These are phyloP conservation scores for Acanthosepion lycidas DNA, from an alignment of 2,888 invertebrate species.

Conservation along the genomic window DNA sequence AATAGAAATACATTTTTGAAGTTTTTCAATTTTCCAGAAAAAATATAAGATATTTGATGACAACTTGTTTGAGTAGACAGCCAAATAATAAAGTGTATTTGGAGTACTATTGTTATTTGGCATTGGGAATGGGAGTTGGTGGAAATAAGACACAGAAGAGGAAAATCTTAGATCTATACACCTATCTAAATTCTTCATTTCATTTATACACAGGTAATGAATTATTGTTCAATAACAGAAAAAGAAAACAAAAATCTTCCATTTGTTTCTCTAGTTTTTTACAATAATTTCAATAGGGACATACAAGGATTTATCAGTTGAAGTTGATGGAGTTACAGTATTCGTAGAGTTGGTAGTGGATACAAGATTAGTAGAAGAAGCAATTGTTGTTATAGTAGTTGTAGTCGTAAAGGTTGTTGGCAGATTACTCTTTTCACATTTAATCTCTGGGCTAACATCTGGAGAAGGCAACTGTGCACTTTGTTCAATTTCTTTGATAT, in stretches of 20 bases:
- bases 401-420: neutral
- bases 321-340: neutral
- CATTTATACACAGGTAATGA: neutral
- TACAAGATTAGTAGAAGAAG: neutral
- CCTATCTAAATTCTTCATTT: neutral
- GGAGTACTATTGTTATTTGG: neutral
- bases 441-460: neutral
- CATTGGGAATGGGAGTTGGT: neutral
- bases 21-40: neutral
- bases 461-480: neutral
- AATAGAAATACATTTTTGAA: neutral
- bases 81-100: neutral
- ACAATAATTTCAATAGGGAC: slow-evolving; percentile 34
- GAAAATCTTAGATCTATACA: neutral
- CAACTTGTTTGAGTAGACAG: neutral
- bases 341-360: neutral
- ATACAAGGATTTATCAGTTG: neutral
- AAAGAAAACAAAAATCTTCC: neutral
- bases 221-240: too few relatives aligned
- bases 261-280: neutral
- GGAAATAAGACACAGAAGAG: neutral
- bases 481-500: slow-evolving; percentile 38
- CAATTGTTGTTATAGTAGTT: neutral
- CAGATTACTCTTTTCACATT: neutral
- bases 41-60: neutral